Evolutionary conservation across 1,140 invertebrate genomes (phyloP), one percentile per base, ranked within the genome.

Genomic region (Drosophila lacertosa): DNA sequence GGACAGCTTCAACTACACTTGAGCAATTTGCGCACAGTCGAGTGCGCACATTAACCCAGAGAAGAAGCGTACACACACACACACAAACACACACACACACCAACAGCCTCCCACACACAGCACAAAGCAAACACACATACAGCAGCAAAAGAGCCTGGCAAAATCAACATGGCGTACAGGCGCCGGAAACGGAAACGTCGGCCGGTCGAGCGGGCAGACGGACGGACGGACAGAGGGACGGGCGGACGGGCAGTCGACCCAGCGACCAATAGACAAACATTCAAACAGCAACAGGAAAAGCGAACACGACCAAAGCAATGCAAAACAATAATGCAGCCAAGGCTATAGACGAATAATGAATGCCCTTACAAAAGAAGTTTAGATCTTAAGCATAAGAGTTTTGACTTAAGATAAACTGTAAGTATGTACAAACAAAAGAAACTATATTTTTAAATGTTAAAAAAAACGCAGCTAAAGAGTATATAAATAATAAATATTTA

Each of bases 1-100:
- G 42, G 48, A 44, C 66, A 84, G 67, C 81, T 82, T 88, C 50
- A 88, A 78, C 83, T 88, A 82, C 82, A 89, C 83, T 88, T 88
- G 78, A 88, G 77, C 83, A 88, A 88, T 88, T 88, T 78, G 83
- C 73, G 77, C 74, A 89, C 83, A 88, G 83, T 82, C 74, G 83
- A 88, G 74, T 89, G 83, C 83, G 77, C 82, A 88, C 77, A 88
- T 86, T 86, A 88, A 78, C 70, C 62, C 68, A 74, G 29, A 84
- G 72, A 48, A 80, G 64, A 77, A 62, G 74, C 40, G 60, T 16
- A 20, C 48, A 47, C 33, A 72, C 44, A 29, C 54, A 58, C 24
- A 40, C 45, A 37, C 29, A 73, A 13, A 59, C 24, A 45, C 5
- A 44, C 53, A 69, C 59, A 74, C 60, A 77, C 53, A 78, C 13